phyloP scores from a whole-genome alignment of 2,888 invertebrate species.

The Ceramica pisi region DNA sequence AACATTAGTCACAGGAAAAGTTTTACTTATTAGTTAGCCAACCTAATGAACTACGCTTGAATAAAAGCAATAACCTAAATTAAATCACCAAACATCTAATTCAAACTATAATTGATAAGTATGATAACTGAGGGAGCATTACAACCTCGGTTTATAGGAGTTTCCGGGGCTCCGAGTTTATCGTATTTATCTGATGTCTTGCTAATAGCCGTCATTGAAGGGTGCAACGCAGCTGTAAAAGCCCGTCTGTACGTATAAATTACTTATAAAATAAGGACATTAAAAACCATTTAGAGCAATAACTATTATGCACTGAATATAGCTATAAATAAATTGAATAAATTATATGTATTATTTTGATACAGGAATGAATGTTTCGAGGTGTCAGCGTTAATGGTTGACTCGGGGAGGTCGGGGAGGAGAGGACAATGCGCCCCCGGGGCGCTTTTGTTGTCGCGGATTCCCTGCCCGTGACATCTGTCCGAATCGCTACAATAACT shows the following conservation, averaged over 20 bases:
- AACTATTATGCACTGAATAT: slow-evolving; percentile 84
- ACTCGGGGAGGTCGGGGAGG: slow-evolving; percentile 81
- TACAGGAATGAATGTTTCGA: slow-evolving; percentile 86
- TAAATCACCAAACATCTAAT: slow-evolving; percentile 53
- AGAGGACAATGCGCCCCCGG: slow-evolving; percentile 88
- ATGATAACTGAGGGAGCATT: slow-evolving; percentile 62
- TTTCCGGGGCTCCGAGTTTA: slow-evolving; percentile 80
- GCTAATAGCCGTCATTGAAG: slow-evolving; percentile 86
- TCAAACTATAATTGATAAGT: slow-evolving; percentile 28
- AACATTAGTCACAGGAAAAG: slow-evolving; percentile 21
- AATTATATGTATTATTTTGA: slow-evolving; percentile 87
- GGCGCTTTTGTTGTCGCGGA: slow-evolving; percentile 87
- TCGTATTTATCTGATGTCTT: slow-evolving; percentile 85
- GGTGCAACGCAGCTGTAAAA: slow-evolving; percentile 87
- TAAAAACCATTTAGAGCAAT: slow-evolving; percentile 90
- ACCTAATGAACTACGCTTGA: slow-evolving; percentile 9
- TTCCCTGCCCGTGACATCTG: slow-evolving; percentile 90
- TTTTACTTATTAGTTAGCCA: slow-evolving; percentile 23
- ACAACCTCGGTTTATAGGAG: slow-evolving; percentile 74
- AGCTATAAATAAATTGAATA: slow-evolving; percentile 87
- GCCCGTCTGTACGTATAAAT: slow-evolving; percentile 81
- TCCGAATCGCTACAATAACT: slow-evolving; percentile 89
- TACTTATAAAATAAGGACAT: slow-evolving; percentile 88
- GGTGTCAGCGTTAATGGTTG: slow-evolving; percentile 88
- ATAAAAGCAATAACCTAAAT: slow-evolving; percentile 26